Evolutionary conservation across 1,140 invertebrate genomes (phyloP).

Genomic region (Hypsibius dujardini): DNA sequence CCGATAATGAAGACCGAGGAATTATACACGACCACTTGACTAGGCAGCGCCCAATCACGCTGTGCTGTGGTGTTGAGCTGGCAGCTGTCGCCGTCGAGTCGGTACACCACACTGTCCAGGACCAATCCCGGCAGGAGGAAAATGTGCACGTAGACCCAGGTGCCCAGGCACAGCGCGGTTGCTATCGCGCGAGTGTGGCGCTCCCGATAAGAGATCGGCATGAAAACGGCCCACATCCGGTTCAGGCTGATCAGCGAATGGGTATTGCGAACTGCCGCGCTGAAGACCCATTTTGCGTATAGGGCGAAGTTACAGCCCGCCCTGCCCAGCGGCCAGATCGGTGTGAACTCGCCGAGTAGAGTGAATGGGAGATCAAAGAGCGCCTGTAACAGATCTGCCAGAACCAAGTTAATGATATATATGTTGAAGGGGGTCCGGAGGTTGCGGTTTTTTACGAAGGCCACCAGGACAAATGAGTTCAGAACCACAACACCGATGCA

Average conservation of each 20-base stretch:
- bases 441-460: neutral
- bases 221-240: neutral
- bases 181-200: neutral
- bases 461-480: neutral
- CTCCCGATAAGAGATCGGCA: neutral
- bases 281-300: constrained; percentile 1
- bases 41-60: neutral
- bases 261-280: neutral
- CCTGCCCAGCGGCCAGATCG: neutral
- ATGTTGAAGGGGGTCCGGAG: neutral
- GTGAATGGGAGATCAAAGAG: neutral
- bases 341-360: neutral
- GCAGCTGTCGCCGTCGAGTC: neutral
- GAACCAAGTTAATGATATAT: neutral
- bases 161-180: neutral
- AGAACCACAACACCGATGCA: neutral
- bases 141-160: constrained; percentile 5
- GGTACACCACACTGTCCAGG: neutral
- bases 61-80: neutral
- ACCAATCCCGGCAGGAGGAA: neutral
- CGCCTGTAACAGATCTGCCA: neutral
- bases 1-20: neutral
- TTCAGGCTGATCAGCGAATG: constrained; percentile 1
- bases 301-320: neutral
- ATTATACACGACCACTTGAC: neutral